Conservation (phyloP, 2,888 invertebrate species). For the Aspidiotus rigidus region DNA sequence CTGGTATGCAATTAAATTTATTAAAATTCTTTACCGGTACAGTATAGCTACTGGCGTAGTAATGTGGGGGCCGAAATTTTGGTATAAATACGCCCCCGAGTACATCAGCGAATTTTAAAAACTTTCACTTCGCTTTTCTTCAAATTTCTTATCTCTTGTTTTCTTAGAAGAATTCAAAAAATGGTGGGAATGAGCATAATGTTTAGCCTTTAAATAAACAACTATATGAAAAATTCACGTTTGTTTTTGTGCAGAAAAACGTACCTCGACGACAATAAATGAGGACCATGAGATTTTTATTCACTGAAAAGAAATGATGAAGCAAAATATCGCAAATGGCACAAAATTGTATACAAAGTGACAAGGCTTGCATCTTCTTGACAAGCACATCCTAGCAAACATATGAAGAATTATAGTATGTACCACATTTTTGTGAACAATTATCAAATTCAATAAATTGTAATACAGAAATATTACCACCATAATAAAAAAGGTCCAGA, state of each 20-base stretch:
- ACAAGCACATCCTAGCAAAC: constrained; percentile 33
- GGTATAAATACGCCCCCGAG: too few relatives aligned
- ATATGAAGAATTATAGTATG: not conserved
- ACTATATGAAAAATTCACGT: not conserved
- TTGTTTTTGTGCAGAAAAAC: not conserved
- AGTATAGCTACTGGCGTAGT: too few relatives aligned
- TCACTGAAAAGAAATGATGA: constrained; percentile 34
- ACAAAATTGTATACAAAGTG: constrained; percentile 35
- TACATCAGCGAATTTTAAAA: too few relatives aligned
- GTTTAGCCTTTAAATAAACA: not conserved
- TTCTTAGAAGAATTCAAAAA: not conserved
- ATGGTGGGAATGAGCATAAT: not conserved
- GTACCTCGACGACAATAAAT: constrained; percentile 14
- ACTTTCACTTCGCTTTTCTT: too few relatives aligned
- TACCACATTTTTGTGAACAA: not conserved
- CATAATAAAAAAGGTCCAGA: constrained; percentile 28
- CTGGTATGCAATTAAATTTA: too few relatives aligned
- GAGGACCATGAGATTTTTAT: constrained; percentile 22
- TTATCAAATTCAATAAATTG: constrained; percentile 3
- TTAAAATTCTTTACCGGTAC: too few relatives aligned
- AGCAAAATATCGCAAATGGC: constrained; percentile 32
- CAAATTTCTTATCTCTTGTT: not conserved
- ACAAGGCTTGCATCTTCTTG: constrained; percentile 34
- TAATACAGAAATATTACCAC: constrained; percentile 19
- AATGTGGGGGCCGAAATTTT: too few relatives aligned